Conservation (phyloP, 2,797 vertebrate species). For the Lates japonicus region DNA sequence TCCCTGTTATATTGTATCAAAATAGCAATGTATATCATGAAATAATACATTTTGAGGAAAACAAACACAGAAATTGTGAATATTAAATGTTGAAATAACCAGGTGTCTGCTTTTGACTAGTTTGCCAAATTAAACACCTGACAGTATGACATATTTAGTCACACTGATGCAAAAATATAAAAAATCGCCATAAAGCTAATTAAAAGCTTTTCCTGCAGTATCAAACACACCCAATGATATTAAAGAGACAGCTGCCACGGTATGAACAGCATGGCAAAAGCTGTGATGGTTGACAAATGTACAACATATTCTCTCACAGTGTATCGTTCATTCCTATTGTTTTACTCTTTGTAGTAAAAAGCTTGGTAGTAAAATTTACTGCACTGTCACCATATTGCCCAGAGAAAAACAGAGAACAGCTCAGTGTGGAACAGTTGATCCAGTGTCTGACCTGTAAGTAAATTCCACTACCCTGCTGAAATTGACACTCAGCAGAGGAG, state of each 20-base stretch:
- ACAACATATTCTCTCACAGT: not conserved
- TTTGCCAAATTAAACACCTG: not conserved
- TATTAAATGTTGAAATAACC: no score
- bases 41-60: not conserved
- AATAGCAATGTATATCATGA: not conserved
- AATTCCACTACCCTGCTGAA: conserved; percentile 78
- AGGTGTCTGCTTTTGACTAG: not conserved
- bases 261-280: not conserved
- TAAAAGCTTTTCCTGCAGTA: not conserved
- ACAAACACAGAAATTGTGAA: not conserved
- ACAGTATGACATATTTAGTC: not conserved
- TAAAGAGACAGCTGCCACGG: not conserved
- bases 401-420: conserved; percentile 13
- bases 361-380: conserved; percentile 8
- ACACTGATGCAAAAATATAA: conserved; percentile 4
- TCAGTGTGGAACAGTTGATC: conserved; percentile 52
- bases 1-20: not conserved
- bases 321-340: not conserved
- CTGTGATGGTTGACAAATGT: not conserved
- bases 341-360: not conserved
- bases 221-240: not conserved
- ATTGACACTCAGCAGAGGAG: conserved; percentile 69
- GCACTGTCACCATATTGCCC: conserved; percentile 39
- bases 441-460: conserved; percentile 81
- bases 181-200: conserved; percentile 1